These are phyloP conservation scores for Styela clava DNA, from an alignment of 23 tunicate genomes.

Conservation along the genomic window DNA sequence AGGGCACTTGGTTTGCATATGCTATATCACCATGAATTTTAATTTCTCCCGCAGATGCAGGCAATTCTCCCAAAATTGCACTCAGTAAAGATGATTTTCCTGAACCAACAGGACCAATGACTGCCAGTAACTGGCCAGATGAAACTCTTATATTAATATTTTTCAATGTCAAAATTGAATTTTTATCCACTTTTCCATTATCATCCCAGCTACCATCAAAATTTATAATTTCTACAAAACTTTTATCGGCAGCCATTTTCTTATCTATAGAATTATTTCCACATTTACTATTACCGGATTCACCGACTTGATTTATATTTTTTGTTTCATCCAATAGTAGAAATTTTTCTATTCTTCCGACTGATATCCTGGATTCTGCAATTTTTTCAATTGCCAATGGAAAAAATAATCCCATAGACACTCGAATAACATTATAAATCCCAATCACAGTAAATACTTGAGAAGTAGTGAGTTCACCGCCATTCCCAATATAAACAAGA, in stretches of 20 bases:
- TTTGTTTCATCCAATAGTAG: conserved; percentile 4
- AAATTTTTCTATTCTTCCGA: conserved; percentile 48
- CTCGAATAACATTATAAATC: conserved; percentile 38
- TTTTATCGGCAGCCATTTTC: not conserved
- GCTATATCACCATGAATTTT: conserved; percentile 7
- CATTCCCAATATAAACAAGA: conserved; percentile 27
- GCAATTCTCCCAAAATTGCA: conserved; percentile 19
- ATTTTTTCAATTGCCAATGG: conserved; percentile 45
- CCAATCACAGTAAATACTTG: conserved; percentile 54
- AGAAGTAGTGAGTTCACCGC: conserved; percentile 43
- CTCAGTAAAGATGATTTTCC: conserved; percentile 57
- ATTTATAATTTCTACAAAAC: conserved; percentile 27
- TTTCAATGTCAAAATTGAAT: conserved; percentile 15
- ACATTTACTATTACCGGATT: not conserved
- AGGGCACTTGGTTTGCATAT: conserved; percentile 39
- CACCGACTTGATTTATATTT: not conserved
- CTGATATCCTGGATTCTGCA: conserved; percentile 41
- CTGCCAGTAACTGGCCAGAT: conserved; percentile 40
- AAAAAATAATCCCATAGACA: conserved; percentile 43
- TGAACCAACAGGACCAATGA: conserved; percentile 81
- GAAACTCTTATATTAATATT: conserved; percentile 38
- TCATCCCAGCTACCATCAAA: conserved; percentile 14
- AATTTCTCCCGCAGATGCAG: conserved; percentile 14
- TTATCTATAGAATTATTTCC: not conserved
- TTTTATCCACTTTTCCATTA: not conserved